Conservation (phyloP, 2,113 vertebrate genomes). For the Polypterus bichir region DNA sequence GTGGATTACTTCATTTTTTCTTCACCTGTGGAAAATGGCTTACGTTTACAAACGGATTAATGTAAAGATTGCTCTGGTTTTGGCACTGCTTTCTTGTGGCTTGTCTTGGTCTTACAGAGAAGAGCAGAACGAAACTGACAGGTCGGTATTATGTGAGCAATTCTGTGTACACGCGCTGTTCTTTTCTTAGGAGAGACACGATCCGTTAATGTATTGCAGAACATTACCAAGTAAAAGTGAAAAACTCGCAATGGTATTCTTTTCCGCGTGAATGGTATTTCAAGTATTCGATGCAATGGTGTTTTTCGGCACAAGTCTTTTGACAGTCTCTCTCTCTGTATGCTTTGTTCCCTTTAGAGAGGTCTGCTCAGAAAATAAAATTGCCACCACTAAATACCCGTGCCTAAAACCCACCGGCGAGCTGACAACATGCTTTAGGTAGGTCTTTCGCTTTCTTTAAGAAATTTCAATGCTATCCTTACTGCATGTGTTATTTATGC, state of each 20-base stretch:
- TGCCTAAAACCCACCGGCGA: slow-evolving; percentile 77
- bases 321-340: too few species aligned
- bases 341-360: slow-evolving; percentile 46
- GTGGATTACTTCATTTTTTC: slow-evolving; percentile 12
- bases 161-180: too few species aligned
- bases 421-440: slow-evolving; percentile 84
- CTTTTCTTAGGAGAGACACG: too few species aligned
- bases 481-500: too few species aligned
- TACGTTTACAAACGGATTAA: slow-evolving; percentile 21
- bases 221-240: too few species aligned
- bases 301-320: too few species aligned
- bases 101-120: slow-evolving; percentile 72
- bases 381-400: slow-evolving; percentile 76
- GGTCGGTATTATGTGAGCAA: slow-evolving; percentile 36
- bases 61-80: slow-evolving; percentile 37
- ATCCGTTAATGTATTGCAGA: too few species aligned
- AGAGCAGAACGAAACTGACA: slow-evolving; percentile 59
- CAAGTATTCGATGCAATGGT: too few species aligned
- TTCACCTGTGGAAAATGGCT: slow-evolving; percentile 33
- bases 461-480: too few species aligned
- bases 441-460: slow-evolving; percentile 11
- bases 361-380: slow-evolving; percentile 73
- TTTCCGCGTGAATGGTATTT: too few species aligned
- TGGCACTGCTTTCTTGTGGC: slow-evolving; percentile 49
- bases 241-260: too few species aligned